A percentile compares a stretch with the other conserved stretches of the same genome.
Evolutionary conservation across 2,888 invertebrate genomes (phyloP).

Genomic region (Anarsia innoxiella): DNA sequence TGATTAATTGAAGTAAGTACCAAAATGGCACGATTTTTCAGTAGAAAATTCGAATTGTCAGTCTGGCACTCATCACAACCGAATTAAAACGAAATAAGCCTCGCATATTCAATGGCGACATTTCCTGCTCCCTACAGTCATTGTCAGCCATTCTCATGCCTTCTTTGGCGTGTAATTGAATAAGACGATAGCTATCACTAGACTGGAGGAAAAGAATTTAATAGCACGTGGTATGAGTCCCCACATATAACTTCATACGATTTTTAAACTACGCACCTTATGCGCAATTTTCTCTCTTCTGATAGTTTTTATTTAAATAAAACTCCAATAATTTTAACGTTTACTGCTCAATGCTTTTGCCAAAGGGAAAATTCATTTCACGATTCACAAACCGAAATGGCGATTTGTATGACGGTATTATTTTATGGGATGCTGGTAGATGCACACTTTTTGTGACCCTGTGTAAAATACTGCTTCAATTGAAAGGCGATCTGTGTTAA

Average conservation of each 20-base stretch:
- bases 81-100: constrained; percentile 54
- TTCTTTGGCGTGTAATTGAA: constrained; percentile 66
- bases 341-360: constrained; percentile 36
- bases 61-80: constrained; percentile 28
- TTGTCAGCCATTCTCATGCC: constrained; percentile 62
- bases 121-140: constrained; percentile 48
- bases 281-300: constrained; percentile 13
- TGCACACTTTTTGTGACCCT: constrained; percentile 6
- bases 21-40: too few relatives aligned
- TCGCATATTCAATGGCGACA: constrained; percentile 52
- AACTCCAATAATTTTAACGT: constrained; percentile 50
- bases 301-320: constrained; percentile 58
- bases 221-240: constrained; percentile 49
- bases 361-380: constrained; percentile 39
- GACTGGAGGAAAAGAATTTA: constrained; percentile 63
- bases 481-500: not conserved
- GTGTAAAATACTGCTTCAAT: not conserved
- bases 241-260: not conserved
- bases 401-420: constrained; percentile 15
- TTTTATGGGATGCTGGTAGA: constrained; percentile 8
- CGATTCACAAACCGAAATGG: constrained; percentile 27
- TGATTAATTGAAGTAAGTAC: too few relatives aligned
- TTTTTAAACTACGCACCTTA: constrained; percentile 30
- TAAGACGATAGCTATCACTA: constrained; percentile 64
- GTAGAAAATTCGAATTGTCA: too few relatives aligned